A percentile compares a stretch with the other conserved stretches of the same genome.
phyloP scores from a whole-genome alignment of 2,113 vertebrate species.

The Sula dactylatra region DNA sequence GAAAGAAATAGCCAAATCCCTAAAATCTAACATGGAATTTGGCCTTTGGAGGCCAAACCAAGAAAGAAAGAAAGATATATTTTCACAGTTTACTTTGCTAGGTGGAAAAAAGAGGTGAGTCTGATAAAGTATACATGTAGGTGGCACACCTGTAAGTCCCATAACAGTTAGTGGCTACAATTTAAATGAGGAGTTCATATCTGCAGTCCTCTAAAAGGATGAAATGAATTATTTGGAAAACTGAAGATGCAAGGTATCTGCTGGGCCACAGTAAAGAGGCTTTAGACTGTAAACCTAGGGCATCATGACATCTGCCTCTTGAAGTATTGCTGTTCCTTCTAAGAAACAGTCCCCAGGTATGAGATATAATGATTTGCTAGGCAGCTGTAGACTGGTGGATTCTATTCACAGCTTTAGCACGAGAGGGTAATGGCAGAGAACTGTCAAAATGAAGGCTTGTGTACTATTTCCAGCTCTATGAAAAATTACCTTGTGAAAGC shows the following conservation, averaged over 20 bases:
- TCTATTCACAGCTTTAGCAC: slow-evolving; percentile 16
- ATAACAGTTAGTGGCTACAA: background rate
- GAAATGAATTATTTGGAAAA: background rate
- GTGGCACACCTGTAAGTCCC: background rate
- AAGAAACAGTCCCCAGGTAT: background rate
- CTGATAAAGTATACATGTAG: background rate
- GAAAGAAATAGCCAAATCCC: background rate
- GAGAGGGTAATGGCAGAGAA: slow-evolving; percentile 12
- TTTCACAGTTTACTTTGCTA: background rate
- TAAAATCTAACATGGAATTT: background rate
- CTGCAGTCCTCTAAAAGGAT: background rate
- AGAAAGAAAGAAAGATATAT: background rate
- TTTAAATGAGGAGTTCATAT: background rate
- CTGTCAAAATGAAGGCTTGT: slow-evolving; percentile 31
- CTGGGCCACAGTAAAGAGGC: background rate
- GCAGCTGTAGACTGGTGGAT: background rate
- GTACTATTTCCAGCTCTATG: slow-evolving; percentile 38
- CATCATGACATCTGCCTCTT: background rate
- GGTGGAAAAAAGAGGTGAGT: background rate
- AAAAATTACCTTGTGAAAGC: slow-evolving; percentile 50
- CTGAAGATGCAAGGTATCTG: background rate
- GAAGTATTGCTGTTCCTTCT: slow-evolving; percentile 1
- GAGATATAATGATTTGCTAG: background rate
- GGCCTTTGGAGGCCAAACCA: background rate
- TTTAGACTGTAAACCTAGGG: background rate